phyloP scores from a whole-genome alignment of 2,888 invertebrate genomes.

The Subacronicta megacephala region DNA sequence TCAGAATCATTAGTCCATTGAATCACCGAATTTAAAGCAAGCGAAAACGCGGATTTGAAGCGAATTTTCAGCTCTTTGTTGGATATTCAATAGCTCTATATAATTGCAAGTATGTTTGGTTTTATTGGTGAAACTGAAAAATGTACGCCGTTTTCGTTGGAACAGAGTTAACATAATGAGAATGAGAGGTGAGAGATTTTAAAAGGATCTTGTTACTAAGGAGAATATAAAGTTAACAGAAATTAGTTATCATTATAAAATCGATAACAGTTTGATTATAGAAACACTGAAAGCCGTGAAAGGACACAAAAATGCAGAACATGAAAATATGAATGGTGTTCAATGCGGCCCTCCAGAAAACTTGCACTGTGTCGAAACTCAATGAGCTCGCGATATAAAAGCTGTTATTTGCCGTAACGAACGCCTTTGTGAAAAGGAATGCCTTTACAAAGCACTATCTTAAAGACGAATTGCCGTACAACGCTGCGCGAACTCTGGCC shows the following conservation, averaged over 20 bases:
- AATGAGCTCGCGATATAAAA: conserved; percentile 64
- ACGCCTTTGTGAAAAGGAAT: conserved; percentile 67
- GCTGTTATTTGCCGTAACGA: conserved; percentile 72
- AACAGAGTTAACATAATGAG: conserved; percentile 9
- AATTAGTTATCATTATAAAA: not conserved
- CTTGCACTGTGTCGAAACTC: conserved; percentile 62
- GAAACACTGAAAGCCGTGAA: conserved; percentile 8
- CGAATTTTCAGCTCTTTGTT: conserved; percentile 58
- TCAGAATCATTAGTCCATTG: conserved; percentile 82
- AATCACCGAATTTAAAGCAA: conserved; percentile 81
- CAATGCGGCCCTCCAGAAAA: conserved; percentile 48
- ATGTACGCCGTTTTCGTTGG: conserved; percentile 23
- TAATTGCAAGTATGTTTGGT: conserved; percentile 49
- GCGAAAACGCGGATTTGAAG: conserved; percentile 66
- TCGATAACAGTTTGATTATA: not conserved
- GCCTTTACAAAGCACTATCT: conserved; percentile 58
- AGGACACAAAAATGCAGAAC: conserved; percentile 23
- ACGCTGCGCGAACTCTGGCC: conserved; percentile 51
- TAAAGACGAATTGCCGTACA: conserved; percentile 62
- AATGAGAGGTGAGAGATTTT: not conserved
- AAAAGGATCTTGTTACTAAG: too few relatives aligned
- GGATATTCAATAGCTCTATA: conserved; percentile 52
- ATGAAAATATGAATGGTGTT: conserved; percentile 34
- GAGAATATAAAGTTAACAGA: not conserved
- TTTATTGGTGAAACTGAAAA: conserved; percentile 41